Base-by-base conservation (phyloP, 2,888 invertebrate species). In the Lithophane leautieri region DNA sequence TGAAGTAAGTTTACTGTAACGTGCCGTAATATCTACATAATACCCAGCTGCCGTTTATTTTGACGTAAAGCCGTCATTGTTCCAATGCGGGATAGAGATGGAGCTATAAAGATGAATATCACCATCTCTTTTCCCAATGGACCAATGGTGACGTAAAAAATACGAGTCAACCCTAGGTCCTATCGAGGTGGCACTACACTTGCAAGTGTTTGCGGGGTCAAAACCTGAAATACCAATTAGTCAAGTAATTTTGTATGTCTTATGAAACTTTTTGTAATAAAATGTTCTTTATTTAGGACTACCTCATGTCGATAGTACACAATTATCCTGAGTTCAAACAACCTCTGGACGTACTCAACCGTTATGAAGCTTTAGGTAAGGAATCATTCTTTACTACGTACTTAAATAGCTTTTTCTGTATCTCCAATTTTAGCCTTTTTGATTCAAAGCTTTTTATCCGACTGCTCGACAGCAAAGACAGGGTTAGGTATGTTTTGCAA, bases 331-430 rank as follows among this genome's bases (percentile, higher is more conserved):
- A 97, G 73, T 97, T 97, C 87, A 96, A 97, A 84, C 96, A 97
- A 75, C 97, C 97, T 0, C 90, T 96, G 63, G 97, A 97, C 70
- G 97, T 97, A n/a, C 94, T 97, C 66, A 97, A 97, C 88, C 95
- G 97, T 74, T 97, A 97, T 86, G 97, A 97, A 91, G 97, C 97
- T 6, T 92, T 97, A 60, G 95, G 97, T 96, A 90, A 85, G 79
- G 54, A 25, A 34, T 19, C 8, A 56, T 67, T 52, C 0, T 12
- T 19, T 11, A 16, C 0, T 34, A 8, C 9, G 22, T 2, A n/a
- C n/a, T n/a, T n/a, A n/a, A n/a, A n/a, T 19, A 50, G 6, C 50
- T 66, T n/a, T 7, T 47, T 22, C 25, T 19, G 19, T 50, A 25
- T 0, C 16, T 42, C 6, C 1, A 28, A 28, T n/a, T 68, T 28